Conservation (phyloP, 2,888 invertebrate species). For the Patella caerulea region DNA sequence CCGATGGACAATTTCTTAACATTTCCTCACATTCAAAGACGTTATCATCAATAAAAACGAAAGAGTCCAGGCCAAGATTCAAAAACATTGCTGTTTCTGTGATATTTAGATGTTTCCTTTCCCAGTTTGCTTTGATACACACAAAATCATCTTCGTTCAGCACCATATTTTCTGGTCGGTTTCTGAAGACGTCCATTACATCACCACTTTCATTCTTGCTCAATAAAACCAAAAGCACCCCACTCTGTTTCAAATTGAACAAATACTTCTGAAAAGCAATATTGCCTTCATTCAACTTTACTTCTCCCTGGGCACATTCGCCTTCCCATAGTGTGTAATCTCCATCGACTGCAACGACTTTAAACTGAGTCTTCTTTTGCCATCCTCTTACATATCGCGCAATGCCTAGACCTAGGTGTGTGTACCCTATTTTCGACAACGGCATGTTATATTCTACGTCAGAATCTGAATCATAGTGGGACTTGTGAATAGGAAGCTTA, state of each 20-base stretch:
- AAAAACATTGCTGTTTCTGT: not conserved
- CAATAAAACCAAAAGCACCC: not conserved
- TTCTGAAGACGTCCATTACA: not conserved
- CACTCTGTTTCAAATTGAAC: not conserved
- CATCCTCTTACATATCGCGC: not conserved
- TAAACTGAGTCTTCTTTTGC: not conserved
- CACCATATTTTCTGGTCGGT: not conserved
- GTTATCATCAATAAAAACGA: not conserved
- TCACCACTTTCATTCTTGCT: not conserved
- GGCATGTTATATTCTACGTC: not conserved
- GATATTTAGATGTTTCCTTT: not conserved
- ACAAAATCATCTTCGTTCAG: not conserved
- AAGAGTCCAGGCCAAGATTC: not conserved
- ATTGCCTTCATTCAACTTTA: not conserved
- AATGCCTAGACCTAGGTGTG: not conserved
- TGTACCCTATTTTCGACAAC: not conserved
- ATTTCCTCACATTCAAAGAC: not conserved
- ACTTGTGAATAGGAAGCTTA: not conserved
- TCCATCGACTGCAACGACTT: slow-evolving; percentile 4
- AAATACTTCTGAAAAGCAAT: not conserved
- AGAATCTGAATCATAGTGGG: not conserved
- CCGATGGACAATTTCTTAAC: not conserved
- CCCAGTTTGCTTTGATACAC: not conserved
- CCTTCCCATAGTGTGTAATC: slow-evolving; percentile 4
- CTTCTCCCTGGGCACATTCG: not conserved